These are phyloP conservation scores for Laupala kohalensis DNA, from an alignment of 1,140 invertebrate species.

Conservation along the genomic window DNA sequence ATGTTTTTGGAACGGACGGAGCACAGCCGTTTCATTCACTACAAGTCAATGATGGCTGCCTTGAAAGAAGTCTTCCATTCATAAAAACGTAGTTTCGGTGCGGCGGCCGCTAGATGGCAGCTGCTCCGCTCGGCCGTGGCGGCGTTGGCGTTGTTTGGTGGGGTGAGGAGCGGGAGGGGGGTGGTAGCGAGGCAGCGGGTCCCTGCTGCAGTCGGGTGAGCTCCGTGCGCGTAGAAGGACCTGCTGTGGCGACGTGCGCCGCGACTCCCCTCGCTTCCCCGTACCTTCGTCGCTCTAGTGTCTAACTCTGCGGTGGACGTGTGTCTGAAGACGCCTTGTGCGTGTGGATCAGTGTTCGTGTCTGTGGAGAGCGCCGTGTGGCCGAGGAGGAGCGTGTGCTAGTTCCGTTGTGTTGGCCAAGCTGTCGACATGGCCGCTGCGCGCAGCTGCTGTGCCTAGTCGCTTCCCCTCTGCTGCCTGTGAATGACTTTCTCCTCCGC, in stretches of 20 bases:
- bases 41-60: conserved; percentile 12
- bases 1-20: conserved; percentile 6
- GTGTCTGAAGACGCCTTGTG: background rate
- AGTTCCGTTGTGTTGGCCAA: background rate
- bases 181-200: background rate
- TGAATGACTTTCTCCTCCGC: background rate
- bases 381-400: background rate
- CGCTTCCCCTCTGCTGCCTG: background rate
- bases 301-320: too few species aligned
- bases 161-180: background rate
- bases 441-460: background rate
- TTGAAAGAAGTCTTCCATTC: conserved; percentile 7
- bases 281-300: conserved; percentile 24
- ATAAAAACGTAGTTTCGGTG: conserved; percentile 13
- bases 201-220: background rate
- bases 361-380: background rate
- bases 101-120: conserved; percentile 7
- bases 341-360: background rate
- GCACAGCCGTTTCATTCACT: conserved; percentile 7
- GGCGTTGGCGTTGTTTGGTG: background rate
- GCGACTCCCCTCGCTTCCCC: conserved; percentile 32
- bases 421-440: background rate
- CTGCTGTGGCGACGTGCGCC: conserved; percentile 34
- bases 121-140: background rate
- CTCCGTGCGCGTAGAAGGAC: conserved; percentile 33